phyloP scores from a whole-genome alignment of 2,797 vertebrate genomes.

The Garrulus glandarius region DNA sequence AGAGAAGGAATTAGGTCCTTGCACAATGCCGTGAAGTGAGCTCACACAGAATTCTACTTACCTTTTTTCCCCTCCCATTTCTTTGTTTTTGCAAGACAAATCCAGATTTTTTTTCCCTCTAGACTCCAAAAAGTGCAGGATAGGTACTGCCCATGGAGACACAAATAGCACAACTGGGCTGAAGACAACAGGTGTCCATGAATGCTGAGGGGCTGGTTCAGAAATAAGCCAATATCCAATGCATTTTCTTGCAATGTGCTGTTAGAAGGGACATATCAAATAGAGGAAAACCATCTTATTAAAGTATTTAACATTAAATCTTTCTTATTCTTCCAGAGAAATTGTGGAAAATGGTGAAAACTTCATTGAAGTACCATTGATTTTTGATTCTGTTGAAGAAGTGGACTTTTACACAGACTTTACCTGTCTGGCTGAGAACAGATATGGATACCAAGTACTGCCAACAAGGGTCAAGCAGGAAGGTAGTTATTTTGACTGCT shows the following conservation, averaged over 20 bases:
- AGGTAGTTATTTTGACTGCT: constrained; percentile 71
- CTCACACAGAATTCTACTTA: neutral
- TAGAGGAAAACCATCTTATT: neutral
- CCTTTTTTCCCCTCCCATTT: neutral
- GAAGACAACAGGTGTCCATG: neutral
- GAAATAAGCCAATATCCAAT: neutral
- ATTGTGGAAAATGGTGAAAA: constrained; percentile 74
- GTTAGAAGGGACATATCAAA: neutral
- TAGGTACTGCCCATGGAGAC: neutral
- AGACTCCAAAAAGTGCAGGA: neutral
- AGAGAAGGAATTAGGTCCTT: neutral
- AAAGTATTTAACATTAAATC: neutral
- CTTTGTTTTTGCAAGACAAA: neutral
- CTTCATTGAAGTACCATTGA: constrained; percentile 80
- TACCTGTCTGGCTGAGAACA: constrained; percentile 80
- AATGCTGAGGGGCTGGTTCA: neutral
- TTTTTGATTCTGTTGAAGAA: constrained; percentile 76
- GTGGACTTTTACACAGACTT: constrained; percentile 81
- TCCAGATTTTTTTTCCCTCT: neutral
- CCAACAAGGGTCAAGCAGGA: constrained; percentile 78
- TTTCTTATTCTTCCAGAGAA: constrained; percentile 73
- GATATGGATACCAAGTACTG: constrained; percentile 62
- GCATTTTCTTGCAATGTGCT: neutral
- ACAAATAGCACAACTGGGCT: neutral
- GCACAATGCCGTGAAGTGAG: neutral